Percentiles rank a stretch among this genome's conserved stretches.
phyloP scores from a whole-genome alignment of 2,888 invertebrate species.

The Agrochola lota region DNA sequence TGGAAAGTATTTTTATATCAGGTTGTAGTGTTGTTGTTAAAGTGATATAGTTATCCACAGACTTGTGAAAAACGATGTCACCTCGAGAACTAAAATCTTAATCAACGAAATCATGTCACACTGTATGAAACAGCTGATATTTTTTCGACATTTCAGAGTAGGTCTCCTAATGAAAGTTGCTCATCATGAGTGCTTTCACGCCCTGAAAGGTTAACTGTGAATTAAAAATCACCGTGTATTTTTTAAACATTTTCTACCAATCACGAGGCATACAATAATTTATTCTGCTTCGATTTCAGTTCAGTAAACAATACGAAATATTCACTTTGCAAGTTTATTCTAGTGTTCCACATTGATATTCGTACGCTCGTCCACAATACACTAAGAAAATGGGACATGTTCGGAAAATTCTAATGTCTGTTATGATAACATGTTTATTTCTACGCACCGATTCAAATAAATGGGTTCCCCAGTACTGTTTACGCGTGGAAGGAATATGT shows the following conservation, averaged over 20 bases:
- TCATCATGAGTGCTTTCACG: too few relatives aligned
- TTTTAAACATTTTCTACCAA: not conserved
- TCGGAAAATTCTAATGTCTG: constrained; percentile 46
- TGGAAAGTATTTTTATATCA: not conserved
- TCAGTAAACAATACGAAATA: not conserved
- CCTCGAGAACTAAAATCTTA: not conserved
- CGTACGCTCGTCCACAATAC: constrained; percentile 5
- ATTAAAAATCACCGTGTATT: too few relatives aligned
- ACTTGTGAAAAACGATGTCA: too few relatives aligned
- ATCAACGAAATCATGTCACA: not conserved
- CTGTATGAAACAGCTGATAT: too few relatives aligned
- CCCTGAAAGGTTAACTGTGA: too few relatives aligned
- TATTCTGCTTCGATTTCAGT: constrained; percentile 5
- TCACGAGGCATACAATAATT: not conserved
- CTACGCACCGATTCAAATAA: constrained; percentile 55
- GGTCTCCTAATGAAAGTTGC: too few relatives aligned
- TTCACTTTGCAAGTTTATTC: constrained; percentile 10
- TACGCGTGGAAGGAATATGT: constrained; percentile 33
- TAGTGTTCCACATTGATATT: constrained; percentile 16
- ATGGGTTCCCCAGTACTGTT: constrained; percentile 48
- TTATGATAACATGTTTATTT: constrained; percentile 58
- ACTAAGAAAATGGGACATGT: constrained; percentile 24
- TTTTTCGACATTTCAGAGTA: too few relatives aligned
- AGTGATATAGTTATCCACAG: not conserved
- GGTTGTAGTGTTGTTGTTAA: not conserved